These are phyloP conservation scores for Pemphigus obesinymphae DNA, from an alignment of 1,140 invertebrate genomes.

Conservation along the genomic window DNA sequence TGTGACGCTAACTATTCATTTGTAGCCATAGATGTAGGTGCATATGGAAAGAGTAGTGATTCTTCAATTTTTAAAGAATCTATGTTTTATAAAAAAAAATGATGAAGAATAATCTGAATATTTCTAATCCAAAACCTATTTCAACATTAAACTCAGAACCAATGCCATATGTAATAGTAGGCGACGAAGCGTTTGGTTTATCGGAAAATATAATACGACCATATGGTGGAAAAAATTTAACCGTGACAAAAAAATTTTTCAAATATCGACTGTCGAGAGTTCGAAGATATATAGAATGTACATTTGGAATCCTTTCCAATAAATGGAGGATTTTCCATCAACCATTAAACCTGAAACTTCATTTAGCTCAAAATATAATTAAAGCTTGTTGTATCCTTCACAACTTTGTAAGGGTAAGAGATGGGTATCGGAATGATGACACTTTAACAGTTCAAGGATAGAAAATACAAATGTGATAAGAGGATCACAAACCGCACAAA, in stretches of 20 bases:
- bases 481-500: not conserved
- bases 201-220: conserved; percentile 49
- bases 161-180: conserved; percentile 41
- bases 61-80: conserved; percentile 30
- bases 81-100: conserved; percentile 29
- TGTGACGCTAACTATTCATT: conserved; percentile 2
- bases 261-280: conserved; percentile 49
- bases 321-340: conserved; percentile 44
- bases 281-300: not conserved
- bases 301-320: not conserved
- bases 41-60: conserved; percentile 28
- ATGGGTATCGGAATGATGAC: conserved; percentile 44
- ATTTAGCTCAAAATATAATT: conserved; percentile 44
- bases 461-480: conserved; percentile 35
- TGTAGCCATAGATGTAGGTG: not conserved
- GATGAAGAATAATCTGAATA: not conserved
- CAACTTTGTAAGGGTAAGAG: conserved; percentile 42
- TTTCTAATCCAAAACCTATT: not conserved
- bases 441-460: conserved; percentile 43
- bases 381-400: conserved; percentile 43
- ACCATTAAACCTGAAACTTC: conserved; percentile 44
- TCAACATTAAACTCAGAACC: not conserved
- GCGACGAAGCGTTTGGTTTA: conserved; percentile 53
- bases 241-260: conserved; percentile 47
- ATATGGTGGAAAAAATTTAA: conserved; percentile 36